These are phyloP conservation scores for Hypotaenidia okinawae DNA, from an alignment of 2,797 vertebrate species.

Conservation along the genomic window DNA sequence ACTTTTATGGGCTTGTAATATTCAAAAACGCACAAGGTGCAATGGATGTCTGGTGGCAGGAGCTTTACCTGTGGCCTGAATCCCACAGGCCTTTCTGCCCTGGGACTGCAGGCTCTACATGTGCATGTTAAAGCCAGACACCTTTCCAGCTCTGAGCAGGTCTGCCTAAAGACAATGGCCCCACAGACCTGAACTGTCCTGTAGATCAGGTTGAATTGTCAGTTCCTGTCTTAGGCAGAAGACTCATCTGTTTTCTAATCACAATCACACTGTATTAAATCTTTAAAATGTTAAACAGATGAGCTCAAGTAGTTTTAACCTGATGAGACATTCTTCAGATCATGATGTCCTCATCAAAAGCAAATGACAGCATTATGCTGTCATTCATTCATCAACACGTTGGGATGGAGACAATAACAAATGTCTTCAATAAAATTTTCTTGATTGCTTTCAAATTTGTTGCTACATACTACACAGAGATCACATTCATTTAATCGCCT, in stretches of 20 bases:
- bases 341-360: slow-evolving; percentile 57
- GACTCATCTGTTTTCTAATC: slow-evolving; percentile 29
- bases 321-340: slow-evolving; percentile 59
- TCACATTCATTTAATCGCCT: not conserved
- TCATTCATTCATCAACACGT: slow-evolving; percentile 46
- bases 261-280: not conserved
- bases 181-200: not conserved
- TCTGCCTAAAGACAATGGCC: not conserved
- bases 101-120: fast-evolving
- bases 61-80: fast-evolving
- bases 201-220: not conserved
- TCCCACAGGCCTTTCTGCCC: too few relatives aligned
- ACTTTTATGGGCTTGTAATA: not conserved
- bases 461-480: not conserved
- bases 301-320: slow-evolving; percentile 39
- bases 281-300: slow-evolving; percentile 49
- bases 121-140: fast-evolving
- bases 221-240: not conserved
- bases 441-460: slow-evolving; percentile 29
- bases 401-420: slow-evolving; percentile 35
- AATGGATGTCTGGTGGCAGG: not conserved
- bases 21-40: fast-evolving
- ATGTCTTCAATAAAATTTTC: slow-evolving; percentile 22
- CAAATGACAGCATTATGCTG: slow-evolving; percentile 22
- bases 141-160: not conserved